Evolutionary conservation across 2,888 invertebrate genomes (phyloP).

Genomic region (Xestia xanthographa): DNA sequence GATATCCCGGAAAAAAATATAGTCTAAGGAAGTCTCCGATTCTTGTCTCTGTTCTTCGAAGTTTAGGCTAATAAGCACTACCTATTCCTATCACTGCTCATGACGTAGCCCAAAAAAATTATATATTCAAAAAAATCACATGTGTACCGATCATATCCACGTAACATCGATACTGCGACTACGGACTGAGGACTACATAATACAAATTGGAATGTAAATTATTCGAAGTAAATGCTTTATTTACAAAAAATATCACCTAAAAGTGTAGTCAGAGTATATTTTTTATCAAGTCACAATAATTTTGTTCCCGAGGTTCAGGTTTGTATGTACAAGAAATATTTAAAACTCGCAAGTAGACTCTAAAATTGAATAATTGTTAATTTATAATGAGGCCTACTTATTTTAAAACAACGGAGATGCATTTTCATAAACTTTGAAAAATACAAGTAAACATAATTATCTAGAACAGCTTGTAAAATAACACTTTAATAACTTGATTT

Average conservation of each 20-base stretch:
- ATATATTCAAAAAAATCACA: slow-evolving; percentile 38
- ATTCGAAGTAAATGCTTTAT: slow-evolving; percentile 83
- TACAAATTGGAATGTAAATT: slow-evolving; percentile 84
- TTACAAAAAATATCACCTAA: slow-evolving; percentile 75
- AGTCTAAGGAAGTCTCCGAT: too few species aligned
- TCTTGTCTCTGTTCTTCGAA: too few species aligned
- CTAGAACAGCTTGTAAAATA: background rate
- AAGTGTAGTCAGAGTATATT: slow-evolving; percentile 70
- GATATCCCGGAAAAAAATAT: too few species aligned
- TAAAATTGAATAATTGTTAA: slow-evolving; percentile 56
- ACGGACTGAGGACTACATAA: slow-evolving; percentile 78
- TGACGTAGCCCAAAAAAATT: slow-evolving; percentile 18
- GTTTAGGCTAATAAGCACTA: too few species aligned
- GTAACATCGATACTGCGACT: slow-evolving; percentile 59
- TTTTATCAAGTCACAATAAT: slow-evolving; percentile 77
- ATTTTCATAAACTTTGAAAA: slow-evolving; percentile 52
- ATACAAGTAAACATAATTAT: slow-evolving; percentile 1
- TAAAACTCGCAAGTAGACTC: slow-evolving; percentile 43
- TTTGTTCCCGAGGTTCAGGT: slow-evolving; percentile 81
- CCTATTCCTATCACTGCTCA: too few species aligned
- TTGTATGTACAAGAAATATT: slow-evolving; percentile 60
- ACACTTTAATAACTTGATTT: background rate
- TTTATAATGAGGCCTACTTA: slow-evolving; percentile 57
- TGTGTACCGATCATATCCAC: slow-evolving; percentile 59
- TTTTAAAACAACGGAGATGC: slow-evolving; percentile 37